A percentile compares a stretch with the other conserved stretches of the same genome.
These are phyloP conservation scores for Diuraphis noxia DNA, from an alignment of 1,140 invertebrate species.

Conservation along the genomic window DNA sequence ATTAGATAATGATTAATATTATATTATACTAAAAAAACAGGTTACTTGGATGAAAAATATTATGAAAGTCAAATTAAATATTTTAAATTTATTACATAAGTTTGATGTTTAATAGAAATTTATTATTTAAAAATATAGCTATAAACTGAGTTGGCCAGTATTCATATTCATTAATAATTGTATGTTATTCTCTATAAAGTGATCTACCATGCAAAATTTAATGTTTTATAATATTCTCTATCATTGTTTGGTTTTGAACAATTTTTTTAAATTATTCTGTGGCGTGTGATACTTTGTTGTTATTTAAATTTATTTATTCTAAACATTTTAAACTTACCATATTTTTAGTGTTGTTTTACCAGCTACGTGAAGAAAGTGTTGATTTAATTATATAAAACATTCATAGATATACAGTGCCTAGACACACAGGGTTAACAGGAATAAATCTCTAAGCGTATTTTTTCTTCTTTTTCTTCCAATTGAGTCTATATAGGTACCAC, in stretches of 20 bases:
- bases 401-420: background rate
- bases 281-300: background rate
- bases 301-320: background rate
- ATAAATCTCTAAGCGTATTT: background rate
- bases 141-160: background rate
- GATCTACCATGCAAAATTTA: background rate
- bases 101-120: background rate
- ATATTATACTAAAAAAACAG: background rate
- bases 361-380: background rate
- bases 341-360: background rate
- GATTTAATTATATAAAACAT: background rate
- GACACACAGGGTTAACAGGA: background rate
- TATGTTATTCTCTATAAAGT: background rate
- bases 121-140: background rate
- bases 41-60: background rate
- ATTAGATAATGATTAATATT: background rate
- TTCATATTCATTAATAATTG: background rate
- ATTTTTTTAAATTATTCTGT: background rate
- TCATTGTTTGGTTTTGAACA: background rate
- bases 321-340: background rate
- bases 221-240: background rate
- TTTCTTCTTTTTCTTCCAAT: background rate
- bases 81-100: slow-evolving; percentile 18
- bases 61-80: background rate
- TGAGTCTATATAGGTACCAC: background rate